A percentile compares a stretch with the other conserved stretches of the same genome.
phyloP scores from a whole-genome alignment of 2,797 vertebrate genomes.

The Xenentodon cancila region DNA sequence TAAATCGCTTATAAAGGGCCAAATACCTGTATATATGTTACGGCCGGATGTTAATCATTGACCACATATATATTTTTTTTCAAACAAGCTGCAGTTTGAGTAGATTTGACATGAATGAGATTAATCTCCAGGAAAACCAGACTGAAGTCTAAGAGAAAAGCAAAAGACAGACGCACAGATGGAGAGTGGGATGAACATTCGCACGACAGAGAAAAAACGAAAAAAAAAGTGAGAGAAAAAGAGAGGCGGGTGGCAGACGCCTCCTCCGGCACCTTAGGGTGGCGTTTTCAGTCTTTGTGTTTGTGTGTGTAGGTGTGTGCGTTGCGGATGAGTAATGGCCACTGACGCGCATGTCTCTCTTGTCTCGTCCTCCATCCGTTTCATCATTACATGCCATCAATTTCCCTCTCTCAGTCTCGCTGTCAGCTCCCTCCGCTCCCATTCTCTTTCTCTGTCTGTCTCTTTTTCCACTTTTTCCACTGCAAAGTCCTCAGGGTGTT shows the following conservation, averaged over 20 bases:
- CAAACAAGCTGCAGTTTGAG: slow-evolving; percentile 32
- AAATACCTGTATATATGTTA: no score
- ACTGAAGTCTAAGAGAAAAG: slow-evolving; percentile 10
- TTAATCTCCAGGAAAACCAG: slow-evolving; percentile 24
- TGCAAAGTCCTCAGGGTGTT: slow-evolving; percentile 55
- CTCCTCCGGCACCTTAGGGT: slow-evolving; percentile 62
- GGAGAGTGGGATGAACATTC: slow-evolving; percentile 39
- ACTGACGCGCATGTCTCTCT: slow-evolving; percentile 71
- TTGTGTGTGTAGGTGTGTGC: slow-evolving; percentile 9
- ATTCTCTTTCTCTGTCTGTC: slow-evolving; percentile 20
- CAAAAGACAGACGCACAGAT: slow-evolving; percentile 31
- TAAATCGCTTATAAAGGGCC: no score
- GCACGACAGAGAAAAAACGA: slow-evolving; percentile 4
- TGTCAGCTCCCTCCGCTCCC: slow-evolving; percentile 65
- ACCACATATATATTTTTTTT: background rate
- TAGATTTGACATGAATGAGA: slow-evolving; percentile 13
- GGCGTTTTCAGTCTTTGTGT: slow-evolving; percentile 38
- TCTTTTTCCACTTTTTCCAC: slow-evolving; percentile 35
- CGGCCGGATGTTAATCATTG: background rate
- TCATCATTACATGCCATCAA: slow-evolving; percentile 79
- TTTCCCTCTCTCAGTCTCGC: slow-evolving; percentile 70
- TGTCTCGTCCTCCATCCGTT: slow-evolving; percentile 77
- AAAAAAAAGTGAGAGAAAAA: slow-evolving; percentile 37
- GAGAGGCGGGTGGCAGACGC: slow-evolving; percentile 56
- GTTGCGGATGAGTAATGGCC: slow-evolving; percentile 73